Percentiles rank a stretch among this genome's conserved stretches.
phyloP scores from a whole-genome alignment of 2,888 invertebrate genomes.

The Ecliptopera silaceata region DNA sequence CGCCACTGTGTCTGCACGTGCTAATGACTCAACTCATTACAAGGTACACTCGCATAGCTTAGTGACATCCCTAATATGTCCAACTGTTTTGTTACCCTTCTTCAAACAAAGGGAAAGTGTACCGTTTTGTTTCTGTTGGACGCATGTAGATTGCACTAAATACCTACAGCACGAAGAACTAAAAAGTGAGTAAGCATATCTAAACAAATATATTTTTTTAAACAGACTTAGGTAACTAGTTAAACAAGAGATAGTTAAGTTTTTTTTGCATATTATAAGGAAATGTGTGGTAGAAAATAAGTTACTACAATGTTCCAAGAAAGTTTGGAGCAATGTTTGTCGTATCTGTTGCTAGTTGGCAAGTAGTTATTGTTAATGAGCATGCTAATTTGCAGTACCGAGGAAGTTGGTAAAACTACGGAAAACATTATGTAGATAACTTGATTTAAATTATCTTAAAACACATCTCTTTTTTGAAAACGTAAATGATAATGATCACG shows the following conservation, averaged over 20 bases:
- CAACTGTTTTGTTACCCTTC: conserved; percentile 1
- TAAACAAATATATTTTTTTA: too few species aligned
- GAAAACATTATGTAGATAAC: too few species aligned
- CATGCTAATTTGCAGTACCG: conserved; percentile 53
- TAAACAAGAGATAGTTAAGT: too few species aligned
- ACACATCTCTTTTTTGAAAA: too few species aligned
- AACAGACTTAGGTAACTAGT: too few species aligned
- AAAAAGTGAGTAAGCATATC: too few species aligned
- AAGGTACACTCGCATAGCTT: conserved; percentile 20
- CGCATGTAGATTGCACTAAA: not conserved
- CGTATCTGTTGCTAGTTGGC: not conserved
- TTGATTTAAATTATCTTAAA: too few species aligned
- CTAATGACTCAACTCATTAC: conserved; percentile 54
- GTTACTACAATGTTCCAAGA: not conserved
- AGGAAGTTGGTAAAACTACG: conserved; percentile 32
- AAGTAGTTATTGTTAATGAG: conserved; percentile 52
- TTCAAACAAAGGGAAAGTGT: conserved; percentile 4
- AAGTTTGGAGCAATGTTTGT: conserved; percentile 9
- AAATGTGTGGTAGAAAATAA: too few species aligned
- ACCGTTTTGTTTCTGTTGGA: not conserved
- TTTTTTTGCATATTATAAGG: too few species aligned
- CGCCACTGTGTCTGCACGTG: conserved; percentile 24
- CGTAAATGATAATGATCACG: too few species aligned
- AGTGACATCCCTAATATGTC: conserved; percentile 8
- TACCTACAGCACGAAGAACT: too few species aligned